Conservation (phyloP, 2,797 vertebrate genomes). For the Agapornis canus region DNA sequence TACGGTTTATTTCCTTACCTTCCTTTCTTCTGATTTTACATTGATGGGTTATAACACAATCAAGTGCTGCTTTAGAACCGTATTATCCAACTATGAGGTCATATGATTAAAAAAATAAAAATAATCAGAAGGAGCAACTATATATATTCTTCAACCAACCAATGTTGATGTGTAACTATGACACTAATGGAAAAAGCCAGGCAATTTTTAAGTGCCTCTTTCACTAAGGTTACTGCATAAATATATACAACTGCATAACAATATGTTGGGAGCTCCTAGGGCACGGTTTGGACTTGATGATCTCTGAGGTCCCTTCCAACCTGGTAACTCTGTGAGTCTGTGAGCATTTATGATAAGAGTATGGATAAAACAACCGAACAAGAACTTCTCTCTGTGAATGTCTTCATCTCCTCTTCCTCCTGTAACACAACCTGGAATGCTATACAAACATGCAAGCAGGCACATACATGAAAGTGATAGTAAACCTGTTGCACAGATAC, state of each 20-base stretch:
- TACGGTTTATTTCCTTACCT: background rate
- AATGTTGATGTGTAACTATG: background rate
- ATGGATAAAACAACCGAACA: background rate
- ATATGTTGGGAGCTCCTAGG: background rate
- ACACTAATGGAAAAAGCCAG: background rate
- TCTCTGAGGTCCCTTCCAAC: no score
- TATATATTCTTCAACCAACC: background rate
- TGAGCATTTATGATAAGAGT: background rate
- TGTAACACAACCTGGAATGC: accelerated
- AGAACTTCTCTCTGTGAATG: background rate
- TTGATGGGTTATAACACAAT: background rate
- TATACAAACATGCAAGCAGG: accelerated
- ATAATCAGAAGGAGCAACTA: background rate
- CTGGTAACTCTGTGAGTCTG: no score
- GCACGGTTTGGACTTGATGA: no score
- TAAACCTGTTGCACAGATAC: accelerated
- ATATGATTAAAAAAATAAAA: background rate
- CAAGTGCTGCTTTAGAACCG: background rate
- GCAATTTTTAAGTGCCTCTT: background rate
- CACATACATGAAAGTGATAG: background rate
- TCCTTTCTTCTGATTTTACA: background rate
- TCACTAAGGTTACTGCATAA: background rate
- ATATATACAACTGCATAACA: background rate
- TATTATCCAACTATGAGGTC: background rate
- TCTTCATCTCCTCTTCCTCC: background rate